phyloP scores from a whole-genome alignment of 2,888 invertebrate genomes.

The Limnephilus marmoratus region DNA sequence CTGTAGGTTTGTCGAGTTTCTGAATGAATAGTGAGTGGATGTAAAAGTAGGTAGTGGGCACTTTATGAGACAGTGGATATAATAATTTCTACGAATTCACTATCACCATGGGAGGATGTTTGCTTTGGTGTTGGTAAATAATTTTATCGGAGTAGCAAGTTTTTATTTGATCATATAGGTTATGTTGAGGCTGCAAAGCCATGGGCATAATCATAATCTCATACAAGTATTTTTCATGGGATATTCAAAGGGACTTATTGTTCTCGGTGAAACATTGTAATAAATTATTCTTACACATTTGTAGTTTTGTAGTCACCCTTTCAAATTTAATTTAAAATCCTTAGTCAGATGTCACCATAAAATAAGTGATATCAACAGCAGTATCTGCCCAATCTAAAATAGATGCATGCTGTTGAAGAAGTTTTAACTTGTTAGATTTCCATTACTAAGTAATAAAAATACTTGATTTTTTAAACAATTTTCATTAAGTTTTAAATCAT shows the following conservation, averaged over 20 bases:
- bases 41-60: background rate
- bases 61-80: background rate
- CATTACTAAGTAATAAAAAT: no score
- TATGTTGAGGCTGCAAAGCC: background rate
- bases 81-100: background rate
- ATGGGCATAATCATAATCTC: background rate
- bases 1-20: background rate
- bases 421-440: no score
- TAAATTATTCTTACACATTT: background rate
- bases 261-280: background rate
- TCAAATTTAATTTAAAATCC: background rate
- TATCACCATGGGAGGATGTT: background rate
- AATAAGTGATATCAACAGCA: background rate
- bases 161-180: background rate
- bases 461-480: no score
- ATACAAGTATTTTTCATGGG: background rate
- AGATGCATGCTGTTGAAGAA: background rate
- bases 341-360: background rate
- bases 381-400: background rate
- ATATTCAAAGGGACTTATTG: background rate
- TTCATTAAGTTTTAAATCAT: no score
- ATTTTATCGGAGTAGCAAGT: background rate
- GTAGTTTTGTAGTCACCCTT: background rate
- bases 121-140: background rate
- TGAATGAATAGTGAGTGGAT: background rate